Evolutionary conservation across 2,888 invertebrate species (phyloP).

Genomic region (Aphrophora alni): DNA sequence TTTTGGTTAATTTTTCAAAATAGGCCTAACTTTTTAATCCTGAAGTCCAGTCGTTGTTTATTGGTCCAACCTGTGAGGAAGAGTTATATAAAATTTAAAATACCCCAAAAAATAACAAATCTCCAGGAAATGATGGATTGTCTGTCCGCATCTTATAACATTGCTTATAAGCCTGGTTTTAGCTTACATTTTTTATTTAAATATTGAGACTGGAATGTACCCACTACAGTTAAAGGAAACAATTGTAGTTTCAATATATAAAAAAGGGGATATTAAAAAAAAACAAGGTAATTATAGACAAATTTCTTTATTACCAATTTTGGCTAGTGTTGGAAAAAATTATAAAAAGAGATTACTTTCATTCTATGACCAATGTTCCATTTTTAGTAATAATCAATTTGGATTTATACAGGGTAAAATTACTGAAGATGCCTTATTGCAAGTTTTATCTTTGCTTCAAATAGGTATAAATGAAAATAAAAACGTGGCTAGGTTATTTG

Average conservation of each 20-base stretch:
- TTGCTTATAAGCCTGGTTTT: not conserved
- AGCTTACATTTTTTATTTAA: slow-evolving; percentile 1
- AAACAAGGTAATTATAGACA: slow-evolving; percentile 40
- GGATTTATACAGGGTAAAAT: slow-evolving; percentile 41
- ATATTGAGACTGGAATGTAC: slow-evolving; percentile 30
- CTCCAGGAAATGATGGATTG: slow-evolving; percentile 13
- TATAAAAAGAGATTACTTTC: slow-evolving; percentile 31
- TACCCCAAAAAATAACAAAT: not conserved
- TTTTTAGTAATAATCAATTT: slow-evolving; percentile 40
- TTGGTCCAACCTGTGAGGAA: too few relatives aligned
- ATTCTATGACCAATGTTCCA: slow-evolving; percentile 31
- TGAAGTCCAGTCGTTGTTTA: too few relatives aligned
- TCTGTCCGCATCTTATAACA: not conserved
- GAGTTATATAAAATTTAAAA: too few relatives aligned
- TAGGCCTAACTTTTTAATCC: too few relatives aligned
- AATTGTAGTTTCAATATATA: slow-evolving; percentile 42
- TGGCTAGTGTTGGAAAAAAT: slow-evolving; percentile 41
- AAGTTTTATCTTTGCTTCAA: slow-evolving; percentile 22
- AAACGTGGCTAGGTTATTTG: slow-evolving; percentile 22
- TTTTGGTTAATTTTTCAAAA: too few relatives aligned
- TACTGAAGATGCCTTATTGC: slow-evolving; percentile 34
- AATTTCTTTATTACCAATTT: slow-evolving; percentile 39
- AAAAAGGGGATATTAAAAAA: slow-evolving; percentile 37
- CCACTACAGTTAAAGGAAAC: slow-evolving; percentile 41
- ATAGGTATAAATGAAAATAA: slow-evolving; percentile 29